Percentiles rank a stretch among this genome's conserved stretches.
phyloP scores from a whole-genome alignment of 1,140 invertebrate species.

The Vanessa atalanta region DNA sequence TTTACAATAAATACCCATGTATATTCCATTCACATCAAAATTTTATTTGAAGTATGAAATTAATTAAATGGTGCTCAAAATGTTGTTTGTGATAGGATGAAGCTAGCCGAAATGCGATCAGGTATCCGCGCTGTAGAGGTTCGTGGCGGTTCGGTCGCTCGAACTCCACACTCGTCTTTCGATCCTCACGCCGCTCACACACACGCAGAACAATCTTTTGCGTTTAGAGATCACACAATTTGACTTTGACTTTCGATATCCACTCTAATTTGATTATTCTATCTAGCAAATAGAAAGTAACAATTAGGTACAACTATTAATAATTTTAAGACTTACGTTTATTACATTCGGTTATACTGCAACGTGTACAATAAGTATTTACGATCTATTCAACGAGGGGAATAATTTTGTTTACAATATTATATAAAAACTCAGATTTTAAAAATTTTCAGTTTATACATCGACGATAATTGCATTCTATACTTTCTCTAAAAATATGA shows the following conservation, averaged over 20 bases:
- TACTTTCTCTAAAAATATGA: slow-evolving; percentile 72
- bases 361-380: slow-evolving; percentile 70
- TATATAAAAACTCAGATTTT: slow-evolving; percentile 64
- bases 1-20: slow-evolving; percentile 52
- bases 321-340: slow-evolving; percentile 67
- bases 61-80: slow-evolving; percentile 52
- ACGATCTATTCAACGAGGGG: slow-evolving; percentile 71
- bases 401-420: slow-evolving; percentile 74
- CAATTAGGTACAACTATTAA: slow-evolving; percentile 79
- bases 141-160: background rate
- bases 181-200: background rate
- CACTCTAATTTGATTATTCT: slow-evolving; percentile 80
- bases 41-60: slow-evolving; percentile 40
- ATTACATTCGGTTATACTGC: slow-evolving; percentile 72
- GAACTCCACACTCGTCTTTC: background rate
- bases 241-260: slow-evolving; percentile 66
- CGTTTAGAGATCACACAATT: slow-evolving; percentile 66
- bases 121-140: slow-evolving; percentile 20
- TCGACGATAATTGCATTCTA: slow-evolving; percentile 52
- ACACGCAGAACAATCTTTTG: slow-evolving; percentile 40
- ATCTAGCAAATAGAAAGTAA: slow-evolving; percentile 80
- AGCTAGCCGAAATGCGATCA: slow-evolving; percentile 34
- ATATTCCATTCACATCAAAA: slow-evolving; percentile 47
- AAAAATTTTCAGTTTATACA: slow-evolving; percentile 56
- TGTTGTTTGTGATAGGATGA: slow-evolving; percentile 41